Base-by-base conservation (phyloP, 2,113 vertebrate species). In the Eulacestoma nigropectus region DNA sequence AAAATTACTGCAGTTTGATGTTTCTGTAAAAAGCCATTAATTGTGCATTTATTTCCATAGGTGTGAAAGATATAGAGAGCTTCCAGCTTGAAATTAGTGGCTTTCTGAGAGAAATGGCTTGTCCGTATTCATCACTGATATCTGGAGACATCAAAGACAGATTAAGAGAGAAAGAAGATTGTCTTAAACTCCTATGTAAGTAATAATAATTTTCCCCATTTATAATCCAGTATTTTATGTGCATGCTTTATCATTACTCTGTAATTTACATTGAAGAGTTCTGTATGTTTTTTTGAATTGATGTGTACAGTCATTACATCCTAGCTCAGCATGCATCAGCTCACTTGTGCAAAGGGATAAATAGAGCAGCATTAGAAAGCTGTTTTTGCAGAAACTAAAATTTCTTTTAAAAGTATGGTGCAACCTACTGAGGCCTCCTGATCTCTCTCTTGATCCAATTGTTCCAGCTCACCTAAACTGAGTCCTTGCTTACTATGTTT, bases 91-190 rank as follows among this genome's bases (percentile, higher is more conserved):
- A 99, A 90, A 97, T 99, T 80, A 99, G 99, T 88, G 98, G 98
- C 27, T 98, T 99, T 96, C 97, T 99, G 95, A 99, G 98, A 97
- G 99, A 99, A 98, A 95, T 99, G 97, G 96, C 97, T 63, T 99
- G 99, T 95, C 99, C 99, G 0, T 98, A 98, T 95, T 95, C 98
- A 10, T 96, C 97, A 3, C 96, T 98, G 10, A 27, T 98, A 26
- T 98, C 98, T 25, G 98, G 98, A 94, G 98, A 99, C 64, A 96
- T 99, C 76, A 98, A 98, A 64, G 98, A 98, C 55, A 96, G 97
- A 23, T 95, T 98, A 65, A 97, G 87, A 89, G 98, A 95, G 47
- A 98, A 98, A 23, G 98, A 98, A 79, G 98, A 99, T 93, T 98
- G 98, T 94, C 98, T 99, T 85, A 99, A 99, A 88, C 97, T 98